These are phyloP conservation scores for Drosophila austrosaltans DNA, from an alignment of 2,888 invertebrate species.

Conservation along the genomic window DNA sequence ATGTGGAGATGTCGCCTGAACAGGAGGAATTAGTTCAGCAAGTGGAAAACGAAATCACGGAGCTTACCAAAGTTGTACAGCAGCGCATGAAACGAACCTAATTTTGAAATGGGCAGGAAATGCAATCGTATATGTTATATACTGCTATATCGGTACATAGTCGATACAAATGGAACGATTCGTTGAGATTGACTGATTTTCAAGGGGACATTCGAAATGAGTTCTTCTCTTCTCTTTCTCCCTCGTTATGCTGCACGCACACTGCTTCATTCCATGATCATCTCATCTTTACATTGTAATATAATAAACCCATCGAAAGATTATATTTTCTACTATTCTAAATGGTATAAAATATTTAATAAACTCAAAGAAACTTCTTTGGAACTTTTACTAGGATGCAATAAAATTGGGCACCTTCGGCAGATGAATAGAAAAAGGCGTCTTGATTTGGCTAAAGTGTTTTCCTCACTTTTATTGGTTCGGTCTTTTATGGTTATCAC, in stretches of 20 bases:
- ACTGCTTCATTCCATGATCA: slow-evolving; percentile 1
- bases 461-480: not conserved
- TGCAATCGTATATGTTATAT: too few relatives aligned
- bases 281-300: not conserved
- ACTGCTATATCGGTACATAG: too few relatives aligned
- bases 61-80: slow-evolving; percentile 65
- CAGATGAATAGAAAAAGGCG: not conserved
- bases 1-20: slow-evolving; percentile 71
- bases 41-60: slow-evolving; percentile 56
- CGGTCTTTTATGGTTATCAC: not conserved
- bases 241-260: not conserved
- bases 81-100: slow-evolving; percentile 63
- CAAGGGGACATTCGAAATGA: too few relatives aligned
- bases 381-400: too few relatives aligned
- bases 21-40: slow-evolving; percentile 83
- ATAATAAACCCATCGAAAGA: not conserved
- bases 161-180: too few relatives aligned
- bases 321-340: not conserved
- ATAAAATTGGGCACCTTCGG: not conserved
- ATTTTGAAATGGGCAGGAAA: not conserved
- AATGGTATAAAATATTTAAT: not conserved
- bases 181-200: not conserved
- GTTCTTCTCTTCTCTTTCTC: not conserved
- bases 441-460: not conserved
- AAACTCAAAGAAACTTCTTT: too few relatives aligned